Evolutionary conservation across 2,113 vertebrate genomes (phyloP).

Genomic region (Tragelaphus buxtoni): DNA sequence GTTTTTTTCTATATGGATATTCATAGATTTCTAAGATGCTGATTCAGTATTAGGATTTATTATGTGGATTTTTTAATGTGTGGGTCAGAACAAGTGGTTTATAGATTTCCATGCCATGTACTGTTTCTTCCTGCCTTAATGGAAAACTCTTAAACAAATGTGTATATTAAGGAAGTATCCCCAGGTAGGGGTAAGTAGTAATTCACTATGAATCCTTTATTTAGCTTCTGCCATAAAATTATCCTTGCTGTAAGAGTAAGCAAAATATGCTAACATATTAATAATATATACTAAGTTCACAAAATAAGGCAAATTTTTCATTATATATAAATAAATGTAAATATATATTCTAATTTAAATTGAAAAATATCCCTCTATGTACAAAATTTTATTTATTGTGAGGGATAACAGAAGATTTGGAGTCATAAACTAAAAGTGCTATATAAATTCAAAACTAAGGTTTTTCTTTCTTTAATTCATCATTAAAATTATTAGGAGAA

Average conservation of each 20-base stretch:
- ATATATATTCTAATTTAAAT: background rate
- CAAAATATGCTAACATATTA: background rate
- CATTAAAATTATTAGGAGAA: background rate
- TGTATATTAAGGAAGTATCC: background rate
- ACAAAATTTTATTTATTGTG: background rate
- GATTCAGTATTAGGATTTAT: background rate
- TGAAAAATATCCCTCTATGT: background rate
- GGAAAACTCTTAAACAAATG: background rate
- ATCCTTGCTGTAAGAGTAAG: background rate
- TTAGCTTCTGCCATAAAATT: background rate
- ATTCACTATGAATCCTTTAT: background rate
- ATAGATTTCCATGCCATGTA: background rate
- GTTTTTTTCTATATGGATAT: background rate
- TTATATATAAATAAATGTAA: background rate
- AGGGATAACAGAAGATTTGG: background rate
- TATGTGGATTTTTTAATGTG: background rate
- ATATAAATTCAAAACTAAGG: background rate
- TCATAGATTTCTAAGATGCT: background rate
- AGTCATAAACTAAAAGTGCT: background rate
- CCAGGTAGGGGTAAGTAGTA: background rate
- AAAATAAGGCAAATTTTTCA: background rate
- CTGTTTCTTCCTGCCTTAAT: background rate
- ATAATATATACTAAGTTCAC: background rate
- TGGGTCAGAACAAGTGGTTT: background rate
- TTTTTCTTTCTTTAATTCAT: background rate